Conservation (phyloP, 2,113 vertebrate species). For the Capreolus pygargus region DNA sequence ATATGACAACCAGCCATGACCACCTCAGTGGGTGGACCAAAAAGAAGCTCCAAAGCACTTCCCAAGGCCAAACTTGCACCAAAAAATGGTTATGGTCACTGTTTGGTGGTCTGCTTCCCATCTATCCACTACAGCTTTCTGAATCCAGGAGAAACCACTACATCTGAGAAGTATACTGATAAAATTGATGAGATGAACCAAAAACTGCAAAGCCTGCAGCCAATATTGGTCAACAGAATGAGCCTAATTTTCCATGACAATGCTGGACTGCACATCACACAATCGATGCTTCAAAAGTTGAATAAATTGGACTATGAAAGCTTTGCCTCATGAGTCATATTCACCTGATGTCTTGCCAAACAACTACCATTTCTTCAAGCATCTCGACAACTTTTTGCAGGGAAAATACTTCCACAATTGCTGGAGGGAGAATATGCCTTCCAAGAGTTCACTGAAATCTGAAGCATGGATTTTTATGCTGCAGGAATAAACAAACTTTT, state of each 20-base stretch:
- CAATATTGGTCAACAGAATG: background rate
- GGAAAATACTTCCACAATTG: background rate
- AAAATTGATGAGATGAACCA: background rate
- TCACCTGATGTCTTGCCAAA: background rate
- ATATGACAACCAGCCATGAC: background rate
- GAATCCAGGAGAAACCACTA: background rate
- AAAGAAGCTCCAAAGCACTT: background rate
- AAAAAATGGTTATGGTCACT: background rate
- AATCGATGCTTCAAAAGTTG: background rate
- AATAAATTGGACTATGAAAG: background rate
- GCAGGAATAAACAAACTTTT: background rate
- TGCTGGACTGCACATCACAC: background rate
- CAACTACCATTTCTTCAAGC: background rate
- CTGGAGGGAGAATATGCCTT: background rate
- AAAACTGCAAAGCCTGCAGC: background rate
- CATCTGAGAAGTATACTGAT: background rate
- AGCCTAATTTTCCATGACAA: background rate
- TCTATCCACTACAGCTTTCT: background rate
- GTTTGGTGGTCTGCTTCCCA: background rate
- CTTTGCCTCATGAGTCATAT: background rate
- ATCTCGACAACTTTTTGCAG: background rate
- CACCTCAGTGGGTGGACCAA: background rate
- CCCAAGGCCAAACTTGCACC: background rate
- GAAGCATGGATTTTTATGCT: background rate
- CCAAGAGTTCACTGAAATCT: background rate